Evolutionary conservation across 2,888 invertebrate species (phyloP), one percentile per base, ranked within the genome.

Genomic region (Lucinisca nassula): DNA sequence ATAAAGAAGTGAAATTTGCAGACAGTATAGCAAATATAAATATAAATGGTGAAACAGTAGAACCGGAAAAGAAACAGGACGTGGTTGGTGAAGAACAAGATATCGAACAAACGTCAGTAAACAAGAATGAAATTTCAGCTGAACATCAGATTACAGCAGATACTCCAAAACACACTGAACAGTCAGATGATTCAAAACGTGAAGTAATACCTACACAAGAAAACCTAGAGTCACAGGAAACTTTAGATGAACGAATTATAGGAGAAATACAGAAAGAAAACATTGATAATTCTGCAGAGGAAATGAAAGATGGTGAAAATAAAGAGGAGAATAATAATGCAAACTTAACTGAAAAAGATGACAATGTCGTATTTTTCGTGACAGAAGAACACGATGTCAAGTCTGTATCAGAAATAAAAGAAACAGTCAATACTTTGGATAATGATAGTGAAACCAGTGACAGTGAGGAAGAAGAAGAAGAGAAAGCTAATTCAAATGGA

Each of bases 241-340:
- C 17, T 24, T 61, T 70, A 37, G 24, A 38, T 27, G 49, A 81
- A n/a, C n/a, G 24, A 21, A 70, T 76, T 30, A 61, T 51, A 72
- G 55, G 61, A 45, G 79, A 49, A 30, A 49, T 67, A 70, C 79
- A 49, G 37, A 77, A 49, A 24, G 76, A 76, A 67, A 79, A 80
- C 4, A 67, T 38, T 40, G 38, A 30, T 24, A 76, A 40, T 40
- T 32, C 55, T 12, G 51, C 35, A 21, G 61, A 80, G 24, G 75
- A 35, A 49, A 24, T 61, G 24, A 78, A 37, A 61, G 79, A 79
- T 0, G 61, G 67, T 51, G 49, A 81, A 37, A 38, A 77, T 12
- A 67, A 49, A 40, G 70, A 40, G 1, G 75, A 75, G 30, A 35
- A 67, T 40, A 35, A 72, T 6, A 35, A 6, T 17, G 21, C 37